Percentiles rank a stretch among this genome's conserved stretches.
Conservation (phyloP, 2,888 invertebrate genomes). For the Pherbina coryleti region DNA sequence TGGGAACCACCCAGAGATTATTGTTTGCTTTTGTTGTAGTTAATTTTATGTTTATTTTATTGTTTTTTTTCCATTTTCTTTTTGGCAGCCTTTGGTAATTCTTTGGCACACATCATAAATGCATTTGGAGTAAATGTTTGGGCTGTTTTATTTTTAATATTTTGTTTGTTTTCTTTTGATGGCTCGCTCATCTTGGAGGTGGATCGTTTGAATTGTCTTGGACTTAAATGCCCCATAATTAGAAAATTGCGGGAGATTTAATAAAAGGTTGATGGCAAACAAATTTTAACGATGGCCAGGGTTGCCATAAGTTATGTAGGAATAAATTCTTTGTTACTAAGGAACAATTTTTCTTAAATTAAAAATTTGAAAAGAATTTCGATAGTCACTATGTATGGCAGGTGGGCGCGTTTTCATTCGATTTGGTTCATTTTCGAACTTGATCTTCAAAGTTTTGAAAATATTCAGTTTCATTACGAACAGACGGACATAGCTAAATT, state of each 20-base stretch:
- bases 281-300: no score
- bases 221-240: slow-evolving; percentile 29
- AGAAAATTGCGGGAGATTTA: slow-evolving; percentile 1
- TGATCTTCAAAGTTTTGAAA: no score
- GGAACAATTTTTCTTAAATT: no score
- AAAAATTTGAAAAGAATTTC: no score
- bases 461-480: no score
- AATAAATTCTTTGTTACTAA: no score
- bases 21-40: slow-evolving; percentile 13
- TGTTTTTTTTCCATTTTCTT: background rate
- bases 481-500: no score
- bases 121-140: slow-evolving; percentile 8
- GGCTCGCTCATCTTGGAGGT: slow-evolving; percentile 2
- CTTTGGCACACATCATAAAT: slow-evolving; percentile 16
- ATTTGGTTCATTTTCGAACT: no score
- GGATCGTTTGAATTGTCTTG: slow-evolving; percentile 6
- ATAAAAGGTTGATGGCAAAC: background rate
- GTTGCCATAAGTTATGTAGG: no score
- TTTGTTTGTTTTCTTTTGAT: background rate
- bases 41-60: slow-evolving; percentile 2
- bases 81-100: background rate
- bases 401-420: no score
- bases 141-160: slow-evolving; percentile 6
- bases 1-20: slow-evolving; percentile 12
- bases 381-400: no score